Conservation (phyloP, 2,888 invertebrate genomes). For the Polylopha cassiicola region DNA sequence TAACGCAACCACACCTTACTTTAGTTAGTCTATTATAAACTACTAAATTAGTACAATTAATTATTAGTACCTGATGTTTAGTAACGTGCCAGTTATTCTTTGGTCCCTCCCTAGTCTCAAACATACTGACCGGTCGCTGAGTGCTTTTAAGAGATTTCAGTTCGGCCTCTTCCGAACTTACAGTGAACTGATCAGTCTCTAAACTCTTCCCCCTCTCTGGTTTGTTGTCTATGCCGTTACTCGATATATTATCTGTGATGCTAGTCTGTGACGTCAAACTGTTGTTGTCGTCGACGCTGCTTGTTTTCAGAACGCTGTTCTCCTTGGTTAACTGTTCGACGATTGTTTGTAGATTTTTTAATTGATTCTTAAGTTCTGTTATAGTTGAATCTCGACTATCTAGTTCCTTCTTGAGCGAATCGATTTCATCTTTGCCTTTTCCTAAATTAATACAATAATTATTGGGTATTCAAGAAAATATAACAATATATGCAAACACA, state of each 20-base stretch:
- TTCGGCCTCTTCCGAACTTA: constrained; percentile 70
- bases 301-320: constrained; percentile 84
- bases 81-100: constrained; percentile 78
- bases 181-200: constrained; percentile 56
- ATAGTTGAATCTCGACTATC: constrained; percentile 81
- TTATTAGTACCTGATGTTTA: constrained; percentile 77
- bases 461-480: too few species aligned
- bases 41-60: constrained; percentile 52
- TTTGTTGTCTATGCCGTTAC: constrained; percentile 38
- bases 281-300: constrained; percentile 64
- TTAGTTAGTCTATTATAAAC: too few species aligned
- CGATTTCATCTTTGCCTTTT: constrained; percentile 49
- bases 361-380: constrained; percentile 79
- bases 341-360: constrained; percentile 79
- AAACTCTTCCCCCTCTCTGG: constrained; percentile 64
- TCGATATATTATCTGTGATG: constrained; percentile 47
- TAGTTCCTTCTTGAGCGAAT: constrained; percentile 72
- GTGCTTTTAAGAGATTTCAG: constrained; percentile 54
- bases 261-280: constrained; percentile 62
- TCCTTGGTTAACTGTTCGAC: constrained; percentile 88
- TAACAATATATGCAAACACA: too few species aligned
- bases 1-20: constrained; percentile 20
- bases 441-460: too few species aligned
- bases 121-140: constrained; percentile 92
- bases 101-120: constrained; percentile 86